phyloP scores from a whole-genome alignment of 2,888 invertebrate species.

The Hypena proboscidalis region DNA sequence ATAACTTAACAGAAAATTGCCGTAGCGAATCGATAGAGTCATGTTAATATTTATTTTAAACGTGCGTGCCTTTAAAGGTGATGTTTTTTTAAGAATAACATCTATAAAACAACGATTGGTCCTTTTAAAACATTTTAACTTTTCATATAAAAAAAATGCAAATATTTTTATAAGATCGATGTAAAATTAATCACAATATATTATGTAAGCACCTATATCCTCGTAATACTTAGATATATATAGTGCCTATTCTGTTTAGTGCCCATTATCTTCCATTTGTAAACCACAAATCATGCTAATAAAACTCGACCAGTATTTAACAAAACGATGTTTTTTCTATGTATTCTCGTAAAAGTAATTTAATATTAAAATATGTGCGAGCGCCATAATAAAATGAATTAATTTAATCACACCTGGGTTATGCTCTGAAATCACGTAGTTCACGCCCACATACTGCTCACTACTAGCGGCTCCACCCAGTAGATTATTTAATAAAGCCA shows the following conservation, averaged over 20 bases:
- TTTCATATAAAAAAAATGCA: too few relatives aligned
- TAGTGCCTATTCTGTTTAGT: too few relatives aligned
- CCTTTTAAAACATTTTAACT: too few relatives aligned
- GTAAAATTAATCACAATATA: too few relatives aligned
- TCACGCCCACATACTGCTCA: conserved; percentile 14
- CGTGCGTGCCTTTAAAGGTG: background rate
- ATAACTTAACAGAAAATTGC: conserved; percentile 9
- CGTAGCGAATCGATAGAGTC: conserved; percentile 1
- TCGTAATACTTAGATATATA: too few relatives aligned
- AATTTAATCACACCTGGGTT: conserved; percentile 9
- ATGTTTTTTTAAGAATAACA: too few relatives aligned
- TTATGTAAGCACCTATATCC: too few relatives aligned
- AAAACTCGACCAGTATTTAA: background rate
- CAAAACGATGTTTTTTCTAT: conserved; percentile 10
- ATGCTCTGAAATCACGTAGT: conserved; percentile 6
- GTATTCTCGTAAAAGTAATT: conserved; percentile 12
- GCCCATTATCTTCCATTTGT: too few relatives aligned
- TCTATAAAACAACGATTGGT: too few relatives aligned
- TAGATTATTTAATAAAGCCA: background rate
- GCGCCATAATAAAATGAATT: conserved; percentile 16
- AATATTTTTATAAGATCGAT: too few relatives aligned
- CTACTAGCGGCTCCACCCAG: background rate
- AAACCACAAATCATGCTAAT: conserved; percentile 2
- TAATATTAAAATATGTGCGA: conserved; percentile 7
- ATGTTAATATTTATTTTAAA: conserved; percentile 3